Evolutionary conservation across 1,140 invertebrate species (phyloP), one percentile per base, ranked within the genome.

Genomic region (Hesperophylax magnus): DNA sequence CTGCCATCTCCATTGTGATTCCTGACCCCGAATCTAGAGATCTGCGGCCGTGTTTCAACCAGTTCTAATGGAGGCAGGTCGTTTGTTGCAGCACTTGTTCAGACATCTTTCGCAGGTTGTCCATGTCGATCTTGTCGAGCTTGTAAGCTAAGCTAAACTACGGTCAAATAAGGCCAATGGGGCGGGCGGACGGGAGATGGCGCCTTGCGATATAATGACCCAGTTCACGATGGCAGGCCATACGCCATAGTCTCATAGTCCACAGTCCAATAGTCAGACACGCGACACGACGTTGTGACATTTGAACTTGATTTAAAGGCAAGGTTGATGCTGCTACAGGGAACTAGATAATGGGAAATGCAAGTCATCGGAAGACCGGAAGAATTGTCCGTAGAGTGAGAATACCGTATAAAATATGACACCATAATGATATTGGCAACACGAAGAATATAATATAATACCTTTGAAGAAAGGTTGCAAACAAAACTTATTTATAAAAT

Each of bases 271-370:
- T 31, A 65, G 27, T 3, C 63, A n/a, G 63, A 65, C 63, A 65
- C 63, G 63, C 63, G 63, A 65, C 63, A 65, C 63, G 63, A 65
- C 22, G 27, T 34, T 65, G 63, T 65, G 63, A 65, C 63, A 65
- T 65, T 65, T 65, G 63, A 65, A 65, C 63, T 65, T 65, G 63
- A 65, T 65, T 65, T 65, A 65, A 34, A 27, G 27, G 58, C 58
- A 18, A 24, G 58, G 18, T 24, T 22, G 58, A 47, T 47, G 39
- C 39, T 47, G 39, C 39, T 47, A 47, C 58, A 20, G 18, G n/a
- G 18, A 61, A 61, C 58, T 9, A 24, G 58, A 61, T 22, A 18
- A 24, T 18, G 58, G 7, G 24, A 22, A 61, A 61, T 14, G 58
- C 58, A 8, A 61, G 58, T 24, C 58, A 18, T 61, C 24, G 6